Base-by-base conservation (phyloP, 2,888 invertebrate species). In the Drosophila greeni region DNA sequence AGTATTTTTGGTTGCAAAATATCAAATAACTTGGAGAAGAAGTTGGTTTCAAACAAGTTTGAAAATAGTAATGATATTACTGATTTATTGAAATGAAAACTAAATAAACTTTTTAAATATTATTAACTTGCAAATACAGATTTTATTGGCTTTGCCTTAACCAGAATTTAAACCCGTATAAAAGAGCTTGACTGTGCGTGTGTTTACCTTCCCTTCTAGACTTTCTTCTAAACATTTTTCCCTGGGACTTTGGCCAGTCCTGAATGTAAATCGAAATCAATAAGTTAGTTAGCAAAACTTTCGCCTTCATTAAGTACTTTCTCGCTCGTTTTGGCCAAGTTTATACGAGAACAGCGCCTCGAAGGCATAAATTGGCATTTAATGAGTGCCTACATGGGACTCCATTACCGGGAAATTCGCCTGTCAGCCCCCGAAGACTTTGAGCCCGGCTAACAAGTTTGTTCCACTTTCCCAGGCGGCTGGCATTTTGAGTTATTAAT, bases 401-500 rank as follows among this genome's bases (percentile, higher is more conserved):
- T 70, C 57, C 67, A 67, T 73, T 71, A 56, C 51, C 20, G 40
- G 48, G 47, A 52, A 69, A 52, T 73, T 75, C 69, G 59, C 74
- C 66, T 82, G 77, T 66, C 66, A 72, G 72, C 51, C 33, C 31
- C 23, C 58, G 57, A 67, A 58, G 66, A 47, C 67, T 66, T 48
- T 47, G 20, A 48, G 64, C 64, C 52, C 48, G 40, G 64, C 60
- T 73, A 78, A 75, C 82, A 80, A 74, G 73, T 76, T 66, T 58
- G 65, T 66, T 72, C 59, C 69, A 71, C 73, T 81, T 65, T 66
- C 39, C 56, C 39, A 31, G 45, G 58, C 54, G 65, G 48, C 62
- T 52, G 66, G 43, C 60, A 65, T 57, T 75, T 76, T 77, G 73
- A 78, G 80, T 82, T 78, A 82, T 77, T 76, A 75, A 77, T 75